Base-by-base conservation (phyloP, 2,888 invertebrate species). In the Ethmia dodecea region DNA sequence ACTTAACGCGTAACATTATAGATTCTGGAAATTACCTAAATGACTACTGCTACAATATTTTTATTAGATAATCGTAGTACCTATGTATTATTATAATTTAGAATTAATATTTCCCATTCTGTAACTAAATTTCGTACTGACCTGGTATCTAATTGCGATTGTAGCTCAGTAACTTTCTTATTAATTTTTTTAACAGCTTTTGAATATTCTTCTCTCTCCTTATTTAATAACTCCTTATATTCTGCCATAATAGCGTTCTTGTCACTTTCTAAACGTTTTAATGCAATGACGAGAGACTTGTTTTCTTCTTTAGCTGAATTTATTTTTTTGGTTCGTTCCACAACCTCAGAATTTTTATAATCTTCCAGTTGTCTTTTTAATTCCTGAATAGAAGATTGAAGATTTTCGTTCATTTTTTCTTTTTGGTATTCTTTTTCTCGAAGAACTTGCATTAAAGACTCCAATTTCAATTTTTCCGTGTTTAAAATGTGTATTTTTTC, bases 151-250 rank as follows among this genome's bases (percentile, higher is more conserved):
- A 22, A 22, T 22, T 74, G 65, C 12, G 62, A 49, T 48, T 79
- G 73, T 14, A 81, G 41, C 33, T 73, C 71, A 45, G 57, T 46
- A 34, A 80, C 48, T 53, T 75, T 78, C 1, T 47, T 31, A 42
- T 80, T 72, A 26, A 77, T 46, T 29, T 70, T 67, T 52, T 74
- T 73, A 1, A 71, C 57, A 24, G 67, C 64, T 49, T 72, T 71
- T 11, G 57, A 44, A 45, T 74, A 83, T 46, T 88, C 83, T 42
- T 75, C 72, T 54, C 87, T 78, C 64, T 90, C 90, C 38, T 74
- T 84, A 14, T 63, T 68, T 27, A 89, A 49, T 20, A 89, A 49
- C 42, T 77, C 72, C 48, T 88, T 88, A 47, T 86, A 88, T 60
- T 89, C 86, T 32, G 69, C 65, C n/a, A 73, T 51, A 10, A 81